A percentile compares a stretch with the other conserved stretches of the same genome.
These are phyloP conservation scores for Patagioenas fasciata DNA, from an alignment of 2,113 vertebrate species.

Conservation along the genomic window DNA sequence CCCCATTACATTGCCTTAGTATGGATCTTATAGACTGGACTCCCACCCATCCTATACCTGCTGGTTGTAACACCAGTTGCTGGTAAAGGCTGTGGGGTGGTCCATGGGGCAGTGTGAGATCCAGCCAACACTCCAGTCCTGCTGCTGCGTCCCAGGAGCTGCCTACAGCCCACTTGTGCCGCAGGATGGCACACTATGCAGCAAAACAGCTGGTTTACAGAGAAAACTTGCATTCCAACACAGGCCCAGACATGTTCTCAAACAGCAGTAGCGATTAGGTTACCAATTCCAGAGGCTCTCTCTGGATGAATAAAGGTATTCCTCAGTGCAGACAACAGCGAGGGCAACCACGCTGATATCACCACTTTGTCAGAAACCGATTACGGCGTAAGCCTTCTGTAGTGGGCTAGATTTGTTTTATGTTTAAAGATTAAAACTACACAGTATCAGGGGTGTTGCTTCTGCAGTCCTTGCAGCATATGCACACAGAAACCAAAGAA, in stretches of 20 bases:
- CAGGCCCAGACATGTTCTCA: not conserved
- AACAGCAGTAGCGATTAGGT: not conserved
- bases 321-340: not conserved
- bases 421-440: not conserved
- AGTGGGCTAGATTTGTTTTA: not conserved
- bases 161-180: not conserved
- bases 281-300: not conserved
- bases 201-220: not conserved
- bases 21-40: accelerated
- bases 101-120: not conserved
- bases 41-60: not conserved
- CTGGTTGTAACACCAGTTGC: not conserved
- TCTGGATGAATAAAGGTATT: not conserved
- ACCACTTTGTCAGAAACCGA: not conserved
- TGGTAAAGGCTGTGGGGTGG: not conserved
- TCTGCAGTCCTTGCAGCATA: not conserved
- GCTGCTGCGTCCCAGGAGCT: not conserved
- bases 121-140: not conserved
- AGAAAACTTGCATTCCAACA: not conserved
- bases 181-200: not conserved
- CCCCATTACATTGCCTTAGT: not conserved
- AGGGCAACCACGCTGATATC: not conserved
- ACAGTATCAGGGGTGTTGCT: not conserved
- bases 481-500: not conserved
- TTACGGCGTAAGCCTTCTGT: not conserved